Evolutionary conservation across 2,797 vertebrate species (phyloP).

Genomic region (Trachurus trachurus): DNA sequence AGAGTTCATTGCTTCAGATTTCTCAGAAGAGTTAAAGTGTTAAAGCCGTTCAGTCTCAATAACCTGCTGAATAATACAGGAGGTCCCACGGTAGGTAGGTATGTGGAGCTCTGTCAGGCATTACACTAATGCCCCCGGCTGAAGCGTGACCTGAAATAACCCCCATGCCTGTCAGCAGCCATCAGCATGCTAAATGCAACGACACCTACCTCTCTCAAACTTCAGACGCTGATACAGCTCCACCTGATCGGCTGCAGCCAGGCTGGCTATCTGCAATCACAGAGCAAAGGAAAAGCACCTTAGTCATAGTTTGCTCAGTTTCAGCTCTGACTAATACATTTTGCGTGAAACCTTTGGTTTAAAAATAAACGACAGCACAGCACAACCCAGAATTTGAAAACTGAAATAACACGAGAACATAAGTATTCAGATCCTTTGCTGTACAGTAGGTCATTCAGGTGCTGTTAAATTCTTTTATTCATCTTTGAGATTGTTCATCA

Average conservation of each 20-base stretch:
- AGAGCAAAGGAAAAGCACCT: slow-evolving; percentile 50
- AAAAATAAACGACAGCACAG: too few relatives aligned
- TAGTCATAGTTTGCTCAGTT: background rate
- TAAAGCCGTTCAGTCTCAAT: slow-evolving; percentile 7
- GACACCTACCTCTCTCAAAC: slow-evolving; percentile 92
- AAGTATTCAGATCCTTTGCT: too few relatives aligned
- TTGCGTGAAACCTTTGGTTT: background rate
- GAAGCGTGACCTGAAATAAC: slow-evolving; percentile 63
- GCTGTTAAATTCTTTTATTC: too few relatives aligned
- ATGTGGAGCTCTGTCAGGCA: slow-evolving; percentile 47
- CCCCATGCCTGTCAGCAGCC: slow-evolving; percentile 27
- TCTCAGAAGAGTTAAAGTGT: background rate
- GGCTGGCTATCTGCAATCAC: slow-evolving; percentile 90
- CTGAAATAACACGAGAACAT: too few relatives aligned
- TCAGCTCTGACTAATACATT: background rate
- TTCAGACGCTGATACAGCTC: slow-evolving; percentile 92
- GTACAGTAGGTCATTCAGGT: too few relatives aligned
- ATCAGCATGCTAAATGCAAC: slow-evolving; percentile 28
- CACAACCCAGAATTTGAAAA: too few relatives aligned
- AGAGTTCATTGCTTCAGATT: background rate
- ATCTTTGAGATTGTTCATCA: too few relatives aligned
- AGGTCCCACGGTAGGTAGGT: slow-evolving; percentile 7
- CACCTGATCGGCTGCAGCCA: slow-evolving; percentile 90
- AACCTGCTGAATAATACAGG: slow-evolving; percentile 12
- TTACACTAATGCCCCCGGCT: slow-evolving; percentile 42